Percentiles rank a stretch among this genome's conserved stretches.
Evolutionary conservation across 2,113 vertebrate species (phyloP).

Genomic region (Rynchops niger): DNA sequence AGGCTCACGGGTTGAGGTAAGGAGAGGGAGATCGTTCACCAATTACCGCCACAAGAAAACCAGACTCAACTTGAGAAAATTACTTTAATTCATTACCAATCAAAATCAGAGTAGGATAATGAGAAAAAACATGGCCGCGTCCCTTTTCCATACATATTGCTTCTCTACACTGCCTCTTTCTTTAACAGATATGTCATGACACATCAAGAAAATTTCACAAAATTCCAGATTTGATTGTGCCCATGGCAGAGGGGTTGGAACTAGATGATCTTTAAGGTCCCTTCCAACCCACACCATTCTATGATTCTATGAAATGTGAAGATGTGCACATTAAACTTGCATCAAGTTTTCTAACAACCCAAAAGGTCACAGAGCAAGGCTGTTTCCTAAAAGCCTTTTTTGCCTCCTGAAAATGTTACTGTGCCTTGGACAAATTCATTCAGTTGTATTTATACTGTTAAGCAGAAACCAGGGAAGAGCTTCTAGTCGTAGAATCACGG

Average conservation of each 20-base stretch:
- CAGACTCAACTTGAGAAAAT: not conserved
- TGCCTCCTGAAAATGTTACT: not conserved
- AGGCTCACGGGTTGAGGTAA: not conserved
- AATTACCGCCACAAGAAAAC: not conserved
- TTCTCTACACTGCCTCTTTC: not conserved
- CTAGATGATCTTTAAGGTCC: not conserved
- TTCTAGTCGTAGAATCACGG: not conserved
- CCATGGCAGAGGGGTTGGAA: not conserved
- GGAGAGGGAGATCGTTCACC: not conserved
- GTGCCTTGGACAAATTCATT: not conserved
- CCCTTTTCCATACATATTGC: not conserved
- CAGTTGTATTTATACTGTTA: not conserved
- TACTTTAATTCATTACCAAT: not conserved
- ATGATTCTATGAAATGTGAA: not conserved
- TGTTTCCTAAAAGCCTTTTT: not conserved
- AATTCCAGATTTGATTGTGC: not conserved
- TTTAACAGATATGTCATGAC: not conserved
- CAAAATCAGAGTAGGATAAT: not conserved
- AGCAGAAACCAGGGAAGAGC: not conserved
- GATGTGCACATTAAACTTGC: not conserved
- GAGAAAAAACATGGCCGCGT: not conserved
- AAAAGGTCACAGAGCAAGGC: not conserved
- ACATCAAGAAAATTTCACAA: not conserved
- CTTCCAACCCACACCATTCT: not conserved
- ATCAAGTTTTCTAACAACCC: not conserved